Evolutionary conservation across 2,888 invertebrate genomes (phyloP).

Genomic region (Lasioglossum zephyrum): DNA sequence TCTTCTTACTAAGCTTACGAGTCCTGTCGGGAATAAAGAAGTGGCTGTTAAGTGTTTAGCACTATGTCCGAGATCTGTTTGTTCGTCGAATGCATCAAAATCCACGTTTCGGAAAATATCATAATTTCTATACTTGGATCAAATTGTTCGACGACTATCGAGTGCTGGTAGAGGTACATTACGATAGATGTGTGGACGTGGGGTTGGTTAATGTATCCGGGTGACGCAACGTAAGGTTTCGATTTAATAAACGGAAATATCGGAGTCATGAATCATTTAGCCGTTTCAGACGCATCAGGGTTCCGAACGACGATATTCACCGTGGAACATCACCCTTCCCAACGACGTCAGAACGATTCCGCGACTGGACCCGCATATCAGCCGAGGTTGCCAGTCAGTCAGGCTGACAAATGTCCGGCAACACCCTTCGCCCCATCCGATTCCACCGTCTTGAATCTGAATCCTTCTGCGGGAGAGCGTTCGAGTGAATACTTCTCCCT

Average conservation of each 20-base stretch:
- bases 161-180: neutral
- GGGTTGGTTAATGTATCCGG: neutral
- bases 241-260: constrained; percentile 40
- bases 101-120: neutral
- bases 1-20: too few species aligned
- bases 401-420: constrained; percentile 76
- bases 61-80: neutral
- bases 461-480: constrained; percentile 47
- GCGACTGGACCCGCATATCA: constrained; percentile 71
- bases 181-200: neutral
- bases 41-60: too few species aligned
- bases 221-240: neutral
- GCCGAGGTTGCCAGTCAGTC: constrained; percentile 62
- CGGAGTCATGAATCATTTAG: constrained; percentile 72
- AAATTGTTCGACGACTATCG: neutral
- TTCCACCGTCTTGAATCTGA: constrained; percentile 65
- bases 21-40: too few species aligned
- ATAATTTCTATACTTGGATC: neutral
- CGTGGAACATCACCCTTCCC: constrained; percentile 70
- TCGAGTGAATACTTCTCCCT: constrained; percentile 13
- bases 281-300: constrained; percentile 64
- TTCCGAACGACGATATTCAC: constrained; percentile 71
- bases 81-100: neutral
- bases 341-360: constrained; percentile 74
- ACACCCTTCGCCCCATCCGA: constrained; percentile 61